Evolutionary conservation across 1,140 invertebrate species (phyloP).

Genomic region (Coelopa frigida): DNA sequence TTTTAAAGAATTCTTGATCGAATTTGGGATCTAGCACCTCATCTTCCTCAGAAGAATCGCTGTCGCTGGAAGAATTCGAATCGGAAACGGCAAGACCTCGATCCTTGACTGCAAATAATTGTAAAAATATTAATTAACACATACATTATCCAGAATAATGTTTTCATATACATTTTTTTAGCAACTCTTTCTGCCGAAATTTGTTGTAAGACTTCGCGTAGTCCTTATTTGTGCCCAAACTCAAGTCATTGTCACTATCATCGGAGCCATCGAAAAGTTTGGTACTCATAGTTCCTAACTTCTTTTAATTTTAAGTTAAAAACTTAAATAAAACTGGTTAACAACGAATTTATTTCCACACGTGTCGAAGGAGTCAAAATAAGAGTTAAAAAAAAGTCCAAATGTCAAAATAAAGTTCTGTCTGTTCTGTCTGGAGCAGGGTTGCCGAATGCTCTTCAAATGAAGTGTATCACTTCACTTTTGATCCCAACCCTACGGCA

Average conservation of each 20-base stretch:
- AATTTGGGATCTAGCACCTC: constrained; percentile 54
- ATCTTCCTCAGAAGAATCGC: constrained; percentile 47
- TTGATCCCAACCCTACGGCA: too few species aligned
- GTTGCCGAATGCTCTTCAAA: too few species aligned
- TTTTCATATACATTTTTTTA: constrained; percentile 68
- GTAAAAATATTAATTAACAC: constrained; percentile 11
- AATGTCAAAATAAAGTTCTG: too few species aligned
- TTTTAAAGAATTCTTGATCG: constrained; percentile 81
- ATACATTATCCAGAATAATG: not conserved
- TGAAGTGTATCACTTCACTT: too few species aligned
- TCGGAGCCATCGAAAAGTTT: constrained; percentile 36
- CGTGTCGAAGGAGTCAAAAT: too few species aligned
- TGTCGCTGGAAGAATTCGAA: constrained; percentile 43
- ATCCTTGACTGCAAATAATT: constrained; percentile 57
- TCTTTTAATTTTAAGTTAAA: constrained; percentile 1
- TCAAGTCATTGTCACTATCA: constrained; percentile 40
- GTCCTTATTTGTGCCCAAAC: constrained; percentile 64
- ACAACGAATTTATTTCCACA: too few species aligned
- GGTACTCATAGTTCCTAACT: constrained; percentile 24
- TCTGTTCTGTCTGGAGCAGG: too few species aligned
- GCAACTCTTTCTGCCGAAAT: constrained; percentile 77
- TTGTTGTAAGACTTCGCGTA: constrained; percentile 76
- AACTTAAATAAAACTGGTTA: too few species aligned
- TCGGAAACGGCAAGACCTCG: constrained; percentile 57
- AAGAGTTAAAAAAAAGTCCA: too few species aligned